Evolutionary conservation across 2,113 vertebrate species (phyloP), one percentile per base, ranked within the genome.

Genomic region (Brachypodius melanocephalos): DNA sequence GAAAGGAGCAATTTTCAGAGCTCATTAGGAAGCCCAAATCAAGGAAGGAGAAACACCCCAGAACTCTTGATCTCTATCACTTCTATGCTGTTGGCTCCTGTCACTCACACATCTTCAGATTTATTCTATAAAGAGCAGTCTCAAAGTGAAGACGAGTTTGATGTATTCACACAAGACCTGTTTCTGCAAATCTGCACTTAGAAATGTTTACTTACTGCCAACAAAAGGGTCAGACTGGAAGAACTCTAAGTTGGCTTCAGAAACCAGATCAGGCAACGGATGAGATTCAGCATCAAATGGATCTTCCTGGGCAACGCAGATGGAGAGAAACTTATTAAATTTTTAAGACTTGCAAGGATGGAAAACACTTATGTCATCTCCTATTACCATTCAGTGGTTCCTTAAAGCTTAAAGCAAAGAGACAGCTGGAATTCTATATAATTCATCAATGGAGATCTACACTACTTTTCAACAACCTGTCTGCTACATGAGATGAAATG

Each of bases 151-250:
- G 52, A 69, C 34, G 38, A 54, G 51, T 32, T 58, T 36, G 42
- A 58, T 31, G 19, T 22, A 38, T 42, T 91, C 84, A 63, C 26
- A 43, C 20, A 79, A 62, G 63, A 51, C 3, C 10, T 20, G 18
- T 51, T 92, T 86, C 57, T 88, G 68, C 28, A 89, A 89, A 92
- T 49, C 52, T 52, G 62, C 38, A 67, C 46, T 79, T 80, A 19
- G 17, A 85, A 90, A 92, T 78, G 40, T 85, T 55, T 85, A 98
- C 99, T 98, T 98, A 99, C 99, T 98, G 88, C 98, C 99, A 95
- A 98, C 98, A 73, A 99, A 99, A 54, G 99, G 99, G 97, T 99
- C 99, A 51, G 98, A 97, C 82, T 99, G 98, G 96, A 99, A 99
- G 97, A 99, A 99, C 94, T 99, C 99, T 96, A 99, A 97, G 75